Conservation (phyloP, 2,797 vertebrate genomes). For the Gymnoscopelus braueri region DNA sequence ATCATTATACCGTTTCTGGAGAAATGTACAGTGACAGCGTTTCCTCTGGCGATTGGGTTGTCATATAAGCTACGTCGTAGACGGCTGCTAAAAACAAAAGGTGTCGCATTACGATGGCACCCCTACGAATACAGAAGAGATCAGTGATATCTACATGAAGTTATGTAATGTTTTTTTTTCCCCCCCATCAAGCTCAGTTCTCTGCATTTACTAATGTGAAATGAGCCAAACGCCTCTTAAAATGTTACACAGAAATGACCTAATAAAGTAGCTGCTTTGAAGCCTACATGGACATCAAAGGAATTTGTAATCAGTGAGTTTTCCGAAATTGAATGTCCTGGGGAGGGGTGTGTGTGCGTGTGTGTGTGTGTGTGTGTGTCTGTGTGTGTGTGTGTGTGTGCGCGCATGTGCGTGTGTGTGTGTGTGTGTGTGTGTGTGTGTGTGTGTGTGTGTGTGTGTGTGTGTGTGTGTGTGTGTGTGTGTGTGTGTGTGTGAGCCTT, state of each 20-base stretch:
- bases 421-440: too few relatives aligned
- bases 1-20: too few relatives aligned
- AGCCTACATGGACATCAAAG: slow-evolving; percentile 62
- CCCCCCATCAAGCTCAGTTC: slow-evolving; percentile 26
- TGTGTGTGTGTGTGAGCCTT: slow-evolving; percentile 10
- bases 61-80: too few relatives aligned
- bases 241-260: slow-evolving; percentile 62
- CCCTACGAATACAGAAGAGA: neutral
- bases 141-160: slow-evolving; percentile 4
- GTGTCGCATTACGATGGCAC: too few relatives aligned
- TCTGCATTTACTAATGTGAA: slow-evolving; percentile 39
- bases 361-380: neutral
- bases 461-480: too few relatives aligned
- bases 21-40: too few relatives aligned
- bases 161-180: neutral
- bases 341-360: slow-evolving; percentile 10
- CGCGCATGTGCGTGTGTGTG: too few relatives aligned
- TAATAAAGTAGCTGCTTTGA: slow-evolving; percentile 58
- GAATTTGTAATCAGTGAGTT: slow-evolving; percentile 55
- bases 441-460: too few relatives aligned
- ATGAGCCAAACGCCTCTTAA: slow-evolving; percentile 55
- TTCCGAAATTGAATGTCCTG: slow-evolving; percentile 19
- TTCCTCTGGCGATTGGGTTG: too few relatives aligned
- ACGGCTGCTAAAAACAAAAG: neutral
- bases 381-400: slow-evolving; percentile 6